Conservation (phyloP, 2,113 vertebrate genomes). For the Gorsachius goisagi region DNA sequence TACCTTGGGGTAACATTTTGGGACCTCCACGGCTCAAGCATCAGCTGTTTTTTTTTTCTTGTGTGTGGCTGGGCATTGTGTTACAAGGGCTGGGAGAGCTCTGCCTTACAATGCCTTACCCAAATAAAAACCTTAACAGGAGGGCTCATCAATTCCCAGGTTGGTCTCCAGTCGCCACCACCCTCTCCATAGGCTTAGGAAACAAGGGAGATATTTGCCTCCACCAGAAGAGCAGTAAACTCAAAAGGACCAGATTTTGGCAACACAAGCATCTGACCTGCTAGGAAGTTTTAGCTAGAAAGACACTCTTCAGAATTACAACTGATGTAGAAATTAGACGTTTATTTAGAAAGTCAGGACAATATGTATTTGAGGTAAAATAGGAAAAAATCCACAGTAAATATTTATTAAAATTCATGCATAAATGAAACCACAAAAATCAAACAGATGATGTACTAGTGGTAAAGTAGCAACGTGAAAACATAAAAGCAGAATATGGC, state of each 20-base stretch:
- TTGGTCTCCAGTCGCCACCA: neutral
- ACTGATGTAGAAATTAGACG: neutral
- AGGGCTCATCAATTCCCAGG: neutral
- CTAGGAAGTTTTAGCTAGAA: neutral
- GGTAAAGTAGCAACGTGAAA: neutral
- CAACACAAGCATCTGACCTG: neutral
- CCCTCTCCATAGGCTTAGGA: neutral
- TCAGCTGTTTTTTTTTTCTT: too few relatives aligned
- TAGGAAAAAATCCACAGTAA: neutral
- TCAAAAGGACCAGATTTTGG: neutral
- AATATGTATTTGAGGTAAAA: neutral
- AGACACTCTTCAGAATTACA: neutral
- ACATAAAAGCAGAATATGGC: neutral
- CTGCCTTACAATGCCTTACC: fast-evolving
- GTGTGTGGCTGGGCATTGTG: too few relatives aligned
- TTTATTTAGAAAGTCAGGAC: neutral
- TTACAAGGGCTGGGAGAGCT: fast-evolving
- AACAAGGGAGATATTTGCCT: neutral
- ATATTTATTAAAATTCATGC: neutral
- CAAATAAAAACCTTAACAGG: neutral
- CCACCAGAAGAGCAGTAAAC: fast-evolving
- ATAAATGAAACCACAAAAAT: neutral
- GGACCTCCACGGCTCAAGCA: neutral
- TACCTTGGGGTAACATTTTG: fast-evolving
- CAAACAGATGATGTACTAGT: neutral